These are phyloP conservation scores for Anguilla pacifica DNA, from an alignment of 2,797 vertebrate genomes.

Conservation along the genomic window DNA sequence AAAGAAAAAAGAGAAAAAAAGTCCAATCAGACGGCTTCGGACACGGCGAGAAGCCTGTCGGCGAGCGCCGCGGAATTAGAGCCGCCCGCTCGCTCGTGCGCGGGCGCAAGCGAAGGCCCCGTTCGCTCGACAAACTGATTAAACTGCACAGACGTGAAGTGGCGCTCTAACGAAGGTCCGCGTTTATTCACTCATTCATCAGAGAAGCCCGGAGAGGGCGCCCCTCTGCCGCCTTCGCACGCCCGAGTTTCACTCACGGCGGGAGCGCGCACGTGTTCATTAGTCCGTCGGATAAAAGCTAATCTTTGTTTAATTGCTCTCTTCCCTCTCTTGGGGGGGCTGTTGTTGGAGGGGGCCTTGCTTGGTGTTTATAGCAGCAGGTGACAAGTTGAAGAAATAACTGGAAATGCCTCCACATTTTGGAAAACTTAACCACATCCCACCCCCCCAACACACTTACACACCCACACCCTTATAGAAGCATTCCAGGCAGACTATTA, in stretches of 20 bases:
- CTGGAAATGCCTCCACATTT: neutral
- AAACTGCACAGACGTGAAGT: neutral
- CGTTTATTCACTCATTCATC: constrained; percentile 20
- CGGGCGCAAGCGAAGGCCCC: neutral
- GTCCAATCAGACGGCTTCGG: neutral
- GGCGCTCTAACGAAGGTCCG: constrained; percentile 11
- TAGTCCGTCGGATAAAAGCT: constrained; percentile 4
- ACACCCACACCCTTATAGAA: too few relatives aligned
- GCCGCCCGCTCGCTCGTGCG: neutral
- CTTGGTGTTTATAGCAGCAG: neutral
- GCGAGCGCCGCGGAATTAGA: neutral
- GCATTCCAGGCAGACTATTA: too few relatives aligned
- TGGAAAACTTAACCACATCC: neutral
- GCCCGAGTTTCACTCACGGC: constrained; percentile 5
- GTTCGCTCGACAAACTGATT: neutral
- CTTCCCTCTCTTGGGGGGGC: neutral
- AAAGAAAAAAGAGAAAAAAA: neutral
- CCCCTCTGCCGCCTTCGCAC: neutral
- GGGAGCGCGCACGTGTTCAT: neutral
- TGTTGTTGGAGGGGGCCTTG: neutral
- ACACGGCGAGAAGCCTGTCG: too few relatives aligned
- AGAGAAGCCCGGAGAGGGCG: neutral
- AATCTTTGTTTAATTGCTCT: constrained; percentile 14
- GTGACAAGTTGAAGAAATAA: neutral
- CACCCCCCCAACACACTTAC: too few relatives aligned